Conservation (phyloP, 2,888 invertebrate genomes). For the Apodemia mormo region DNA sequence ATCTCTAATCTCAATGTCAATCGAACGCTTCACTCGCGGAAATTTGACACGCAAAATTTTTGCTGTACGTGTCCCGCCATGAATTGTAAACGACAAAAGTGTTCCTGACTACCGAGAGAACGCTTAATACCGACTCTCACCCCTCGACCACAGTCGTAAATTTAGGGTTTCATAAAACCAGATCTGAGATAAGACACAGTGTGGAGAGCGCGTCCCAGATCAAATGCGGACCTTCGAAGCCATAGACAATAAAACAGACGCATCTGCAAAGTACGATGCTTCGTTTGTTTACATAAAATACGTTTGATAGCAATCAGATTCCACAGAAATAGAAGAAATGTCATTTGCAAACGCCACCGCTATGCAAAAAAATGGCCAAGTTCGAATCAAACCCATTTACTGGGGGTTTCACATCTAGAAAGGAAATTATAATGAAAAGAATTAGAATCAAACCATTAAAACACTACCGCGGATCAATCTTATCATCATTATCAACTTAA, state of each 20-base stretch:
- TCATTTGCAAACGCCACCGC: slow-evolving; percentile 60
- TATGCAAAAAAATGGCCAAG: slow-evolving; percentile 54
- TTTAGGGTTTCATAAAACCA: slow-evolving; percentile 83
- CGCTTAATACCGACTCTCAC: slow-evolving; percentile 72
- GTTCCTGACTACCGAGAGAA: slow-evolving; percentile 73
- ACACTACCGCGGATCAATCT: no score
- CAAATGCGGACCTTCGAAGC: slow-evolving; percentile 73
- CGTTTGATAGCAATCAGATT: slow-evolving; percentile 71
- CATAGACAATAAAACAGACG: slow-evolving; percentile 76
- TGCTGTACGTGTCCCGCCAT: slow-evolving; percentile 73
- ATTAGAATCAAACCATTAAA: no score
- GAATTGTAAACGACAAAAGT: slow-evolving; percentile 78
- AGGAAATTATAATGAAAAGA: no score
- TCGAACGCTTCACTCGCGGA: slow-evolving; percentile 51
- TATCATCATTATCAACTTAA: no score
- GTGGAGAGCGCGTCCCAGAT: slow-evolving; percentile 77
- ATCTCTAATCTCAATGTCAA: slow-evolving; percentile 48
- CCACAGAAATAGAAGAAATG: slow-evolving; percentile 61
- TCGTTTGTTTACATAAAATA: slow-evolving; percentile 81
- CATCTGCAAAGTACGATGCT: slow-evolving; percentile 79
- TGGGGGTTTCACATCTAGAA: neutral
- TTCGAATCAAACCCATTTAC: neutral
- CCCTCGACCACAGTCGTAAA: slow-evolving; percentile 79
- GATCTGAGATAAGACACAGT: slow-evolving; percentile 81
- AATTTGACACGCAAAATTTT: slow-evolving; percentile 76